Evolutionary conservation across 2,888 invertebrate species (phyloP).

Genomic region (Cheilosia grossa): DNA sequence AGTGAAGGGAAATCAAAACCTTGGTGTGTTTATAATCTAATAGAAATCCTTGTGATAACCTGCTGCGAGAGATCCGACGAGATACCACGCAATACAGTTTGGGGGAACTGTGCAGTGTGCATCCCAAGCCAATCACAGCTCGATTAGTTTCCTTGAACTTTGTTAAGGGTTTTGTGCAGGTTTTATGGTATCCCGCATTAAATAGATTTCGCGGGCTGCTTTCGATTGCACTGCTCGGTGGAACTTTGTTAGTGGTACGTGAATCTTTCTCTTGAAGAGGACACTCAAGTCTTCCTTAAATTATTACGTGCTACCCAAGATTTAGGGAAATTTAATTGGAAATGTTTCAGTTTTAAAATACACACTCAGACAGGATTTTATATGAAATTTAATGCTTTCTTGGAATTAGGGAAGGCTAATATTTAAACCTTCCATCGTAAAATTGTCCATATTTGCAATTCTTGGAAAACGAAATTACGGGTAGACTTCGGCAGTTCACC

Average conservation of each 20-base stretch:
- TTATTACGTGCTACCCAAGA: too few relatives aligned
- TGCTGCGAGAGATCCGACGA: slow-evolving; percentile 18
- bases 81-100: slow-evolving; percentile 13
- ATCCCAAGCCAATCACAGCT: slow-evolving; percentile 47
- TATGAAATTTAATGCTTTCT: too few relatives aligned
- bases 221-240: neutral
- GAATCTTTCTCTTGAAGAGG: too few relatives aligned
- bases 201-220: neutral
- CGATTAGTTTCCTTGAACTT: slow-evolving; percentile 49
- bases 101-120: neutral
- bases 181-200: neutral
- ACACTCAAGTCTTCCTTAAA: too few relatives aligned
- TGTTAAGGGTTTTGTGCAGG: slow-evolving; percentile 16
- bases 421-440: too few relatives aligned
- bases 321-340: too few relatives aligned
- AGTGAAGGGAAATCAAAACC: neutral
- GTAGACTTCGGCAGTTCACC: too few relatives aligned
- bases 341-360: too few relatives aligned
- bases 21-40: slow-evolving; percentile 47
- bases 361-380: too few relatives aligned
- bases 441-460: too few relatives aligned
- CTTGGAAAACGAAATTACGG: too few relatives aligned
- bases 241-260: neutral
- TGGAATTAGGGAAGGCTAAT: too few relatives aligned
- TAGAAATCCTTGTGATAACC: slow-evolving; percentile 36